A percentile compares a stretch with the other conserved stretches of the same genome.
Conservation (phyloP, 2,888 invertebrate genomes). For the Iselma pallidipennis region DNA sequence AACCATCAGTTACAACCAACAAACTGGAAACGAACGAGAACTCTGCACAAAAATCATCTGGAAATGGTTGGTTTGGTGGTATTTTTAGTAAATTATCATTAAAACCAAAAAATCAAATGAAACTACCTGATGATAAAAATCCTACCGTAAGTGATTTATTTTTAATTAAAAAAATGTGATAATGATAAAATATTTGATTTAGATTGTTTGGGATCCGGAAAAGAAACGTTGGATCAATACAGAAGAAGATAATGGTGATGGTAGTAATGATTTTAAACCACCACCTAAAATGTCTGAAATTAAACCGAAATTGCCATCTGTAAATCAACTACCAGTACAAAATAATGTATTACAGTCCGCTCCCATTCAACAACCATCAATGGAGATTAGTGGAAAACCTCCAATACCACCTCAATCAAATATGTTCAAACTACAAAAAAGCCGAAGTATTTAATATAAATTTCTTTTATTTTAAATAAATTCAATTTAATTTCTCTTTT, state of each 20-base stretch:
- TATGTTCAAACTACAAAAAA: conserved; percentile 79
- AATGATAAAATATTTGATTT: no score
- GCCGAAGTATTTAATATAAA: conserved; percentile 61
- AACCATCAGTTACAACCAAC: neutral
- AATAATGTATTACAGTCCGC: no score
- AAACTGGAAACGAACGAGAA: conserved; percentile 34
- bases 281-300: conserved; percentile 72
- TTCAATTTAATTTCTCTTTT: conserved; percentile 8
- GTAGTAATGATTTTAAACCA: conserved; percentile 61
- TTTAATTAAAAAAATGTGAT: neutral
- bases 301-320: conserved; percentile 37
- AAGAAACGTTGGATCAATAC: conserved; percentile 85
- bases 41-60: conserved; percentile 37
- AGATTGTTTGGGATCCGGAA: conserved; percentile 94
- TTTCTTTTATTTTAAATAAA: neutral
- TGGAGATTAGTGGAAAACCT: conserved; percentile 7
- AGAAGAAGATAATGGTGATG: conserved; percentile 69
- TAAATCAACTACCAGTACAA: conserved; percentile 9
- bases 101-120: conserved; percentile 93
- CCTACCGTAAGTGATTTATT: conserved; percentile 70
- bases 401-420: conserved; percentile 59
- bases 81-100: conserved; percentile 81
- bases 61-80: conserved; percentile 81
- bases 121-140: conserved; percentile 92
- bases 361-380: conserved; percentile 3